phyloP scores from a whole-genome alignment of 1,140 invertebrate genomes.

The Drosophila pseudoananassae region DNA sequence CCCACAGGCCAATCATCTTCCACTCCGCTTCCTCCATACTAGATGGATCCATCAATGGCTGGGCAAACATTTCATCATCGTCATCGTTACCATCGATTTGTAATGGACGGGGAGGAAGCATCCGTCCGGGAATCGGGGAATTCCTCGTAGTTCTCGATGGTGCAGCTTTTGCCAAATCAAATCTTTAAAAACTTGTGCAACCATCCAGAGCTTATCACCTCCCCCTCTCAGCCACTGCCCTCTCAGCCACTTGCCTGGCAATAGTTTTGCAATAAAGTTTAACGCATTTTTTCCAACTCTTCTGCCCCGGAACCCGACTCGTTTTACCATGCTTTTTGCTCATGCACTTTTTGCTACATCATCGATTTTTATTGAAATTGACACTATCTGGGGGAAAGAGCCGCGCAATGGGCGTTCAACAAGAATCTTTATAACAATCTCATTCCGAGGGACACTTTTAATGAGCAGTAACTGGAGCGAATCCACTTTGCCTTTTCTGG shows the following conservation, averaged over 20 bases:
- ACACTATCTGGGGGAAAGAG: conserved; percentile 53
- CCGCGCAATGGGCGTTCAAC: conserved; percentile 7
- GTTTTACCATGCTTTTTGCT: conserved; percentile 16
- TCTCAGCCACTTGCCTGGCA: conserved; percentile 25
- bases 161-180: conserved; percentile 68
- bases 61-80: conserved; percentile 70
- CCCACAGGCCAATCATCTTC: conserved; percentile 46
- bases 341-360: conserved; percentile 62
- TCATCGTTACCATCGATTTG: conserved; percentile 58
- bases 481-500: conserved; percentile 15
- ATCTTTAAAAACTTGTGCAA: conserved; percentile 76
- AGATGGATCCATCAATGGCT: conserved; percentile 51
- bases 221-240: conserved; percentile 23
- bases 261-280: conserved; percentile 70
- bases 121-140: conserved; percentile 1
- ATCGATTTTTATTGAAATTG: conserved; percentile 82
- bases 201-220: conserved; percentile 61
- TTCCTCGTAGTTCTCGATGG: conserved; percentile 20
- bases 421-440: conserved; percentile 63
- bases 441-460: conserved; percentile 64
- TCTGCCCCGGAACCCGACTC: background rate
- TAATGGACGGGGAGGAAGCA: conserved; percentile 22
- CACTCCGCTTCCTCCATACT: conserved; percentile 9
- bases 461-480: conserved; percentile 63
- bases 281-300: conserved; percentile 48